Base-by-base conservation (phyloP, 2,113 vertebrate genomes). In the Aepyceros melampus region DNA sequence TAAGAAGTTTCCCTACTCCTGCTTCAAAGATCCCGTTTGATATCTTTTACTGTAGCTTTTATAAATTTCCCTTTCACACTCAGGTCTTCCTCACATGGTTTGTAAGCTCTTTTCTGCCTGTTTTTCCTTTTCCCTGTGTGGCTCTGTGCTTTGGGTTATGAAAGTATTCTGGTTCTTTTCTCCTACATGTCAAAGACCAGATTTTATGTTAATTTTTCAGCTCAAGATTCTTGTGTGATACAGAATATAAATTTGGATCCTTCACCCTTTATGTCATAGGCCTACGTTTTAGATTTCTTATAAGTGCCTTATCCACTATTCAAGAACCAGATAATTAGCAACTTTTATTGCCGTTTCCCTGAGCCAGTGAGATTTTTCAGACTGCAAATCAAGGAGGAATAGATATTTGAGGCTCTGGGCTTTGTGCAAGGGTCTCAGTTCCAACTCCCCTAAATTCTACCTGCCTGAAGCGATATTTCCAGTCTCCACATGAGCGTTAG, bases 161-260 rank as follows among this genome's bases (percentile, higher is more conserved):
- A 93, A 94, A 93, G 85, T 95, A 56, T 60, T 86, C 21, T 27
- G 12, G 2, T 10, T 87, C 96, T 81, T 94, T 89, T 23, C 60
- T 95, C n/a, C 43, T 94, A 29, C 58, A 6, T 87, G 49, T 74
- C 79, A 67, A 79, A 96, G 88, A 76, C 51, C 27, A 43, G 47
- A 95, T 97, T 96, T 95, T 94, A 82, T 62, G 87, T 87, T 95
- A 97, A 94, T 95, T 96, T 89, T 74, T 97, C 31, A 91, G 62
- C 55, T 89, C 31, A 64, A 27, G 83, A 85, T 86, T 96, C 78
- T 58, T 94, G 2, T 84, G 7, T 79, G 36, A 74, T 85, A 76
- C 17, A 90, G 62, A 60, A 40, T 76, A 9, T 49, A 51, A 85
- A 56, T 92, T 40, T 67, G 84, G 71, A 81, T 74, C 53, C 58